Base-by-base conservation (phyloP, 2,888 invertebrate genomes). In the Neoscelio sp. region DNA sequence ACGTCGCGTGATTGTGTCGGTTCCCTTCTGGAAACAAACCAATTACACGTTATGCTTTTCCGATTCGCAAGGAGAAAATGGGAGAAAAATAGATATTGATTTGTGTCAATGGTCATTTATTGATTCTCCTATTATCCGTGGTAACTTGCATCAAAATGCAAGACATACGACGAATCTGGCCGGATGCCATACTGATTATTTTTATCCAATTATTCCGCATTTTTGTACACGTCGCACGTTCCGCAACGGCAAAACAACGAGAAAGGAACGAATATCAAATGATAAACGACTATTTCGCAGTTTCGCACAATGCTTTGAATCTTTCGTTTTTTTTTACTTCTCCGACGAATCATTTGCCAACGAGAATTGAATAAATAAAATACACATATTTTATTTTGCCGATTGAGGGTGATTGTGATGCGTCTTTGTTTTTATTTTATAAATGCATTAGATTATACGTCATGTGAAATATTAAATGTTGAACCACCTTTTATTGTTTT, bases 71-170 rank as follows among this genome's bases (percentile, higher is more conserved):
- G n/a, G n/a, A n/a, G n/a, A n/a, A n/a, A n/a, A n/a, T n/a, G n/a
- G n/a, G n/a, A 12, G 28, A 58, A 58, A 60, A 46, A 33, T 10
- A 10, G 46, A 8, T 68, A 68, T 54, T 42, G 62, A 48, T 52
- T 52, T 44, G 35, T 56, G 54, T 64, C 73, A 56, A 64, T 74
- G 38, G 38, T 65, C 48, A 65, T 58, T 48, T 52, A 65, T 42
- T 30, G 65, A 52, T 65, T 52, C 33, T 13, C 10, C 17, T 13
- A 23, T 15, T 23, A 23, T 17, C 20, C 4, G 0, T 2, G 13
- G 46, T 8, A 0, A 42, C 17, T 15, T 18, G 15, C 46, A 50
- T 64, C 33, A 46, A 60, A 60, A 44, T 44, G 46, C 62, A 46
- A 46, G 46, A 46, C 30, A 30, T 8, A 12, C 10, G 13, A 3